A percentile compares a stretch with the other conserved stretches of the same genome.
phyloP scores from a whole-genome alignment of 64 coral and sea anemone species.

The Stichodactyla mertensii region DNA sequence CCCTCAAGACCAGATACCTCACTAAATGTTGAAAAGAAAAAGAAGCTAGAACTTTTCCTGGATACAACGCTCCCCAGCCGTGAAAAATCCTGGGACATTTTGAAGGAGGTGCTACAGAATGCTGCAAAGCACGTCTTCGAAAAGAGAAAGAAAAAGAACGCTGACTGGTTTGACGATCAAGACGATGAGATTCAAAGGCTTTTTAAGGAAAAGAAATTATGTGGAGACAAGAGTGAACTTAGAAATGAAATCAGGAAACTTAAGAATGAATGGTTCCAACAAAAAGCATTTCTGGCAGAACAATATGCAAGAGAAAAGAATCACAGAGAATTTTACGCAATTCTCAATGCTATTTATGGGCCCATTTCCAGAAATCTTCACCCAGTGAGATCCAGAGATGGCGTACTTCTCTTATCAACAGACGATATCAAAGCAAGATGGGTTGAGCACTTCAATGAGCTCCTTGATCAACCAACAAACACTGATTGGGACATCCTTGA shows the following conservation, averaged over 20 bases:
- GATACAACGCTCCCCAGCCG: no score
- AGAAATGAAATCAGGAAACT: slow-evolving; percentile 16
- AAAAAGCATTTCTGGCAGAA: slow-evolving; percentile 24
- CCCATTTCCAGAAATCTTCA: slow-evolving; percentile 21
- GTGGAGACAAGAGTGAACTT: neutral
- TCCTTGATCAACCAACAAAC: no score
- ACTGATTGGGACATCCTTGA: no score
- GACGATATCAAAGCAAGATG: slow-evolving; percentile 18
- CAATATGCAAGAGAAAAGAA: slow-evolving; percentile 12
- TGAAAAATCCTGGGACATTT: no score
- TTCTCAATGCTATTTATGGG: slow-evolving; percentile 32
- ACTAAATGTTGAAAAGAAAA: no score
- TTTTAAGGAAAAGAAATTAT: slow-evolving; percentile 26
- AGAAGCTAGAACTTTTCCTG: no score
- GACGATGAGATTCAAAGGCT: slow-evolving; percentile 37
- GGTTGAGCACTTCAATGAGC: slow-evolving; percentile 17
- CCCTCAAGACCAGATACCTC: neutral
- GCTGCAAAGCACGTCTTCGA: slow-evolving; percentile 35
- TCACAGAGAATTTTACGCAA: slow-evolving; percentile 7
- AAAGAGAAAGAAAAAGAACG: slow-evolving; percentile 16
- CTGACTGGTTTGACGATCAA: slow-evolving; percentile 52
- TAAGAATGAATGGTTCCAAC: slow-evolving; percentile 30
- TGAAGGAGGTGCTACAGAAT: neutral
- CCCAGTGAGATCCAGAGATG: slow-evolving; percentile 15
- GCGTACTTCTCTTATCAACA: slow-evolving; percentile 21